Percentiles rank a stretch among this genome's conserved stretches.
These are phyloP conservation scores for Cylas formicarius DNA, from an alignment of 1,140 invertebrate genomes.

Conservation along the genomic window DNA sequence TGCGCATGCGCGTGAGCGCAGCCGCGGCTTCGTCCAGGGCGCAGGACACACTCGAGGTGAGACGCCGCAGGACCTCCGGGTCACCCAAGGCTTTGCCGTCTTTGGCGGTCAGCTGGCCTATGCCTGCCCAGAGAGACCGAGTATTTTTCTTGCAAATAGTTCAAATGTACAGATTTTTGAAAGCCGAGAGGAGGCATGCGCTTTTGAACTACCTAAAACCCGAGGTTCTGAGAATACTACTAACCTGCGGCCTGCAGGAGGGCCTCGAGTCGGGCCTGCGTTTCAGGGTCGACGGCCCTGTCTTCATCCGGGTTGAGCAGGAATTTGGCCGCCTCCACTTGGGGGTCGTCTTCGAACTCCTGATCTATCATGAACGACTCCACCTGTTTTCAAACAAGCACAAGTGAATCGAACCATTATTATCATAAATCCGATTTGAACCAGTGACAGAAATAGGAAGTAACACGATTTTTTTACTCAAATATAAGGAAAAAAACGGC, in stretches of 20 bases:
- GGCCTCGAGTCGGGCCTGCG: conserved; percentile 80
- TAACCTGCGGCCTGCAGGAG: conserved; percentile 80
- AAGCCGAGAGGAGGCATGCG: not conserved
- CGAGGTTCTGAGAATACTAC: not conserved
- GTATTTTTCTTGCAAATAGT: conserved; percentile 1
- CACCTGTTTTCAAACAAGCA: conserved; percentile 50
- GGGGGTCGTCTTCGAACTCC: conserved; percentile 60
- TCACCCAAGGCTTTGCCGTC: conserved; percentile 73
- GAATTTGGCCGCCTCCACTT: conserved; percentile 70
- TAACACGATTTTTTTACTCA: no score
- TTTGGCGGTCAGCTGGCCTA: conserved; percentile 66
- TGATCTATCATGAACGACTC: conserved; percentile 63
- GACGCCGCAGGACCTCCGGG: conserved; percentile 71
- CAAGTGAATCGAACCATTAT: not conserved
- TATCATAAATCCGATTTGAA: not conserved
- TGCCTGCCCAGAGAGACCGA: conserved; percentile 47
- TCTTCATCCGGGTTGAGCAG: conserved; percentile 67
- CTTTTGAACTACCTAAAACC: not conserved
- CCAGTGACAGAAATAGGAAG: no score
- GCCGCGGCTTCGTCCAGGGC: conserved; percentile 93
- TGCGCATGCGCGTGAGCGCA: conserved; percentile 88
- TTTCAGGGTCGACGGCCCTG: conserved; percentile 79
- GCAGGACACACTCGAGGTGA: conserved; percentile 85
- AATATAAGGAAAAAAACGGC: not conserved
- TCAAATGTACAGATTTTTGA: no score